Base-by-base conservation (phyloP, 2,888 invertebrate species). In the Cabera pusaria region DNA sequence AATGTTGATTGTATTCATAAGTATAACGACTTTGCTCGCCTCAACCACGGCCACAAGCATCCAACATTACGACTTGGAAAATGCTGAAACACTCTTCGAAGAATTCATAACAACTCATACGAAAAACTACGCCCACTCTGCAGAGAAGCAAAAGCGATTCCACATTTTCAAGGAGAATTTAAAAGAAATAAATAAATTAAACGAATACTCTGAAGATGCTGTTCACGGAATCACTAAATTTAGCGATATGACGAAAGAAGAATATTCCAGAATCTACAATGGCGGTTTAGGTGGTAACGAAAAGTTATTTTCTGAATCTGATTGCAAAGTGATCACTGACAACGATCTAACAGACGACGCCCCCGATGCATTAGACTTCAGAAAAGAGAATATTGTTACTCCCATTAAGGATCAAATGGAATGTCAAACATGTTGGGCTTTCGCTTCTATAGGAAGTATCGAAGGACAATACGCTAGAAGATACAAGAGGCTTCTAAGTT, bases 81-180 rank as follows among this genome's bases (percentile, higher is more conserved):
- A 31, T 7, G 32, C 32, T 0, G 31, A 27, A 12, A 1, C 21
- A 20, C 18, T 22, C 5, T 39, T 39, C 9, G 18, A 18, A 17
- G 8, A 33, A 1, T 39, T 33, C 19, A 19, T 33, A 2, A 18
- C 17, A 6, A 14, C 12, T 0, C 19, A 24, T 23, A 4, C 11
- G 9, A 33, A 20, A 17, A 14, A 1, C 5, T 32, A 39, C 6
- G 1, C 1, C 1, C 1, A 11, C 8, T 1, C 12, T 6, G 20
- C 7, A 10, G 27, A 36, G 4, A 31, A 20, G n/a, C 24, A 20
- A 6, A 6, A 5, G 7, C 17, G 25, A 1, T 20, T 37, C 3
- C 14, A 20, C 2, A 25, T 25, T 6, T 37, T 37, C 16, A 20
- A 6, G 8, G 6, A 22, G 6, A 27, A 27, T 2, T 27, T 35